Evolutionary conservation across 1,140 invertebrate genomes (phyloP).

Genomic region (Paracyclopina nana): DNA sequence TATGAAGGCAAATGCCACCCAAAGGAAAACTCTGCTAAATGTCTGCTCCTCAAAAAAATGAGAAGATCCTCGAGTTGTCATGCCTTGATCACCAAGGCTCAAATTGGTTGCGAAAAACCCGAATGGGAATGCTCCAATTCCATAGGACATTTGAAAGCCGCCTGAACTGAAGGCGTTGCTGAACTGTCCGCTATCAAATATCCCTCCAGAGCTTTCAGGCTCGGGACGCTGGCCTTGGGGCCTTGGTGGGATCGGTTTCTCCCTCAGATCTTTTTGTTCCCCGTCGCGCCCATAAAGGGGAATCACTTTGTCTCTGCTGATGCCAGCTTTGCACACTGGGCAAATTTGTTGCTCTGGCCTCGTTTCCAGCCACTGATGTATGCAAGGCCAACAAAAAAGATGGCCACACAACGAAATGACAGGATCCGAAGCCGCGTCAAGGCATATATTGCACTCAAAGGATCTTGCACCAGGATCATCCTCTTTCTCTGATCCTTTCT

Average conservation of each 20-base stretch:
- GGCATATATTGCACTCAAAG: slow-evolving; percentile 84
- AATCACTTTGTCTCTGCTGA: slow-evolving; percentile 95
- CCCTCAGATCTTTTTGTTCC: slow-evolving; percentile 33
- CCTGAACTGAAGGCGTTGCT: slow-evolving; percentile 64
- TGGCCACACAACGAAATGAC: slow-evolving; percentile 97
- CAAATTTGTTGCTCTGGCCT: slow-evolving; percentile 79
- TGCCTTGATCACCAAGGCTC: slow-evolving; percentile 75
- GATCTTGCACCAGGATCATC: no score
- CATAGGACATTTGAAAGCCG: slow-evolving; percentile 94
- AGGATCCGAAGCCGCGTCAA: slow-evolving; percentile 61
- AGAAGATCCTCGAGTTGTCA: slow-evolving; percentile 37
- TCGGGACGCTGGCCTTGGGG: slow-evolving; percentile 25
- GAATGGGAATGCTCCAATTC: slow-evolving; percentile 98
- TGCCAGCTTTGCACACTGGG: slow-evolving; percentile 96
- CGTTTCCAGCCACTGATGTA: slow-evolving; percentile 96
- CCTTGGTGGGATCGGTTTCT: slow-evolving; percentile 37
- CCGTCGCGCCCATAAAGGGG: slow-evolving; percentile 82
- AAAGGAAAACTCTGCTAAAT: slow-evolving; percentile 77
- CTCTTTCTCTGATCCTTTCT: no score
- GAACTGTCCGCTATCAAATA: slow-evolving; percentile 45
- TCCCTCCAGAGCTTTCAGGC: slow-evolving; percentile 17
- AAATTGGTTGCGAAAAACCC: slow-evolving; percentile 93
- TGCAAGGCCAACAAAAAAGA: slow-evolving; percentile 97
- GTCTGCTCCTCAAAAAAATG: slow-evolving; percentile 78
- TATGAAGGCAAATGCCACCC: slow-evolving; percentile 72